Evolutionary conservation across 2,888 invertebrate genomes (phyloP), one percentile per base, ranked within the genome.

Genomic region (Cephus runcator): DNA sequence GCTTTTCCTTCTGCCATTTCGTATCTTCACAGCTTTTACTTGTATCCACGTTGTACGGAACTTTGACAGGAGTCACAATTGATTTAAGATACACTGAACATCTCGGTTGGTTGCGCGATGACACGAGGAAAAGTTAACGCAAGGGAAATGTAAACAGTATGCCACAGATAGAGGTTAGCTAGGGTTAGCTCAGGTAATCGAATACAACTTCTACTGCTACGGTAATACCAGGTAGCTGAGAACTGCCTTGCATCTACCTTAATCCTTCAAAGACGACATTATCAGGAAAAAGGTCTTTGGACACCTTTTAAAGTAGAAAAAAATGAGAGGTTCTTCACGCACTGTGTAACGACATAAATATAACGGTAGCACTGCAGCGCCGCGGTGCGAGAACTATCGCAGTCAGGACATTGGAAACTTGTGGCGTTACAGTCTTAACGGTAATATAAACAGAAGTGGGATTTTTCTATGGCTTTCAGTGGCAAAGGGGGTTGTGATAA

Each of bases 401-500:
- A 56, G 23, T 71, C 71, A 33, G 9, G 71, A 71, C 33, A 31
- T 31, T 23, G 31, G 34, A 31, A 34, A 30, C 33, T 71, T 9
- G 9, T 23, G 71, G 71, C 71, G n/a, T 33, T 15, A 9, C 33
- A 23, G 31, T 11, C 71, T 34, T 33, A 12, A 31, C 31, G 33
- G 71, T 71, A n/a, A 71, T 3, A 71, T 23, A 31, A 34, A 71
- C 33, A 34, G 71, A 6, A 30, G 71, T 15, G 71, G 71, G 12
- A 30, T 71, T 71, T 71, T 71, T 23, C 71, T 71, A 71, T 34
- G 71, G 34, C 31, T 11, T 71, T 71, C 71, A 23, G 71, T 71
- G 71, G 71, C 75, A 69, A 68, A 23, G 76, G 71, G 76, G 73
- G 68, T 68, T 23, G 84, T 30, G 84, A 85, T 85, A 84, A 85